A percentile compares a stretch with the other conserved stretches of the same genome.
Conservation (phyloP, 2,888 invertebrate species). For the Sminthurinus aureus region DNA sequence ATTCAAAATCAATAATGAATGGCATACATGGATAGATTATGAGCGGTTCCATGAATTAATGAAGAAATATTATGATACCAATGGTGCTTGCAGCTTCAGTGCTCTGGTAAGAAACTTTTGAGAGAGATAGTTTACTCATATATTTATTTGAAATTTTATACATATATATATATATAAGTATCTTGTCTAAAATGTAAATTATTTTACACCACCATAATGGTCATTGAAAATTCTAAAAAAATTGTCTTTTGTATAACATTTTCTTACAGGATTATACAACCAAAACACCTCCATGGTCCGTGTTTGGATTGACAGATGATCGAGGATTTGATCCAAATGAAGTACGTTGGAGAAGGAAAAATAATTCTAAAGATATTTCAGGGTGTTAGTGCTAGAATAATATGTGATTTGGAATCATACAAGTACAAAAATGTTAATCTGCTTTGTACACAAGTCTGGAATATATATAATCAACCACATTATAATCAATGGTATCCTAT, state of each 20-base stretch:
- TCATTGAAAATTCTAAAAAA: neutral
- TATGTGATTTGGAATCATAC: too few species aligned
- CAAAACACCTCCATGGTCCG: slow-evolving; percentile 68
- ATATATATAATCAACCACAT: too few species aligned
- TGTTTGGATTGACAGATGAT: slow-evolving; percentile 66
- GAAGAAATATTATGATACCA: slow-evolving; percentile 61
- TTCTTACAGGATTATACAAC: slow-evolving; percentile 66
- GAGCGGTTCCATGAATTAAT: slow-evolving; percentile 66
- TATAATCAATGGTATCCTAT: too few species aligned
- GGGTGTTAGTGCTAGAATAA: slow-evolving; percentile 62
- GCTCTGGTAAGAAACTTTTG: slow-evolving; percentile 62
- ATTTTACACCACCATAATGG: too few species aligned
- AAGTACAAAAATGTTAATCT: neutral
- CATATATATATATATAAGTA: slow-evolving; percentile 5
- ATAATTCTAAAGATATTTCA: slow-evolving; percentile 61
- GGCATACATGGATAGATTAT: slow-evolving; percentile 71
- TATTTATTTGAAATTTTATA: neutral
- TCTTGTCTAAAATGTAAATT: too few species aligned
- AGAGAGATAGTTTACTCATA: neutral
- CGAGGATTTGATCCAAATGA: slow-evolving; percentile 69
- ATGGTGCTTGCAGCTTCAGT: slow-evolving; percentile 64
- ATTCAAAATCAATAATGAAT: slow-evolving; percentile 66
- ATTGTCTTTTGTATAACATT: slow-evolving; percentile 6
- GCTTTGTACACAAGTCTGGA: neutral
- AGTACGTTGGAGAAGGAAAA: slow-evolving; percentile 63